A percentile compares a stretch with the other conserved stretches of the same genome.
Evolutionary conservation across 2,888 invertebrate genomes (phyloP).

Genomic region (Lomographa bimaculata): DNA sequence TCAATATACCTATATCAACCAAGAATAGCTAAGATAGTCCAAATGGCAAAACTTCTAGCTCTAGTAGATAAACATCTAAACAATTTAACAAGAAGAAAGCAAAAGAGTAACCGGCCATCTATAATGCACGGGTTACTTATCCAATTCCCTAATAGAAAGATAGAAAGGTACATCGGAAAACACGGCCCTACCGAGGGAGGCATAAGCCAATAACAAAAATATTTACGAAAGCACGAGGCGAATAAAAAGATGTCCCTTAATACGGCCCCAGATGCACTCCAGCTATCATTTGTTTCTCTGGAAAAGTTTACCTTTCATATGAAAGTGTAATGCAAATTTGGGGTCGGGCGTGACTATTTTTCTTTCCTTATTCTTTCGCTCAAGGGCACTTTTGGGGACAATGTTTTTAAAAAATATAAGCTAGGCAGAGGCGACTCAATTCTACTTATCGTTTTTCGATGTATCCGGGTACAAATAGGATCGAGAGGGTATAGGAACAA

Average conservation of each 20-base stretch:
- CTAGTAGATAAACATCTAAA: conserved; percentile 35
- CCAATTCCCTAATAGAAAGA: conserved; percentile 57
- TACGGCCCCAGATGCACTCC: conserved; percentile 73
- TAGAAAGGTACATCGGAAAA: conserved; percentile 52
- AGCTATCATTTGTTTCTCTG: conserved; percentile 76
- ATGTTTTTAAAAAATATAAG: conserved; percentile 71
- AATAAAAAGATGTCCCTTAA: conserved; percentile 82
- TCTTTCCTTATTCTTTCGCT: conserved; percentile 55
- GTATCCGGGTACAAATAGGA: conserved; percentile 35
- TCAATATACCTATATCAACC: no score
- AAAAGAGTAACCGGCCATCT: conserved; percentile 42
- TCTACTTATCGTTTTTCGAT: conserved; percentile 47
- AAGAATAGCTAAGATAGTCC: no score
- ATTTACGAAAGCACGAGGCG: conserved; percentile 74
- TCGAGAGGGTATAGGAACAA: conserved; percentile 38
- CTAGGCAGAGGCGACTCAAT: conserved; percentile 45
- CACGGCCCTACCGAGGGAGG: conserved; percentile 44
- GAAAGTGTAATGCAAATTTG: conserved; percentile 72
- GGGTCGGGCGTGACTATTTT: conserved; percentile 57
- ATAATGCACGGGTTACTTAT: conserved; percentile 61
- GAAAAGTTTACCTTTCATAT: conserved; percentile 68
- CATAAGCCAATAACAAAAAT: conserved; percentile 77
- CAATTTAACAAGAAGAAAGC: conserved; percentile 35
- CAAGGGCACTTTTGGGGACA: conserved; percentile 63
- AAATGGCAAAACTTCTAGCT: no score